Evolutionary conservation across 2,888 invertebrate genomes (phyloP), one percentile per base, ranked within the genome.

Genomic region (Lapara coniferarum): DNA sequence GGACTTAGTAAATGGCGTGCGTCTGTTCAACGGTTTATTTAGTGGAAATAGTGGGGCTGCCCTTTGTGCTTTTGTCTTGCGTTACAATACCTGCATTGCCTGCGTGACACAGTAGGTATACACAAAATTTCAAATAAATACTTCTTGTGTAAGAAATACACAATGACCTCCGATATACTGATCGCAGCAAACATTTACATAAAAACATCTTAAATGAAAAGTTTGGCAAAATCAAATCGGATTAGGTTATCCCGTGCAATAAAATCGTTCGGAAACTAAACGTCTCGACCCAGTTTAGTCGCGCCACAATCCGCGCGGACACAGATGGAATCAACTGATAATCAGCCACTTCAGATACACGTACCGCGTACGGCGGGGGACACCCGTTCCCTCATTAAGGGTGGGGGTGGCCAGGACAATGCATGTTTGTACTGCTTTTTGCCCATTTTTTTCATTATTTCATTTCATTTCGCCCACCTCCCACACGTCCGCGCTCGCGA

Each of bases 401-500:
- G 89, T 76, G 89, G 88, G 81, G 88, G 87, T 74, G 76, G 85
- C 77, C 85, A 87, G 92, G 92, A 93, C 93, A 93, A 93, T 93
- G 93, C 93, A 93, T 93, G 93, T 93, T 93, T 93, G 93, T 92
- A 87, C 91, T 93, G 91, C 90, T 93, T 93, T 93, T 93, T 93
- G 92, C 87, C 91, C 93, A 93, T 93, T 93, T 93, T 93, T 93
- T 93, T 92, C 93, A 93, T 93, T 93, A 93, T 93, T 93, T 93
- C 93, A 93, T 93, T 93, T 93, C 93, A 93, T 93, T 93, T 92
- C 93, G 86, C 92, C 92, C 92, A 85, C 93, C 93, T 85, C 83
- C 91, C 89, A 88, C 92, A 90, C 92, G 91, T 92, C 90, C 92
- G 91, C 93, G 91, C 91, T 88, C 89, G 90, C 92, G 92, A 92